These are phyloP conservation scores for Tragelaphus scriptus DNA, from an alignment of 2,113 vertebrate genomes.

Conservation along the genomic window DNA sequence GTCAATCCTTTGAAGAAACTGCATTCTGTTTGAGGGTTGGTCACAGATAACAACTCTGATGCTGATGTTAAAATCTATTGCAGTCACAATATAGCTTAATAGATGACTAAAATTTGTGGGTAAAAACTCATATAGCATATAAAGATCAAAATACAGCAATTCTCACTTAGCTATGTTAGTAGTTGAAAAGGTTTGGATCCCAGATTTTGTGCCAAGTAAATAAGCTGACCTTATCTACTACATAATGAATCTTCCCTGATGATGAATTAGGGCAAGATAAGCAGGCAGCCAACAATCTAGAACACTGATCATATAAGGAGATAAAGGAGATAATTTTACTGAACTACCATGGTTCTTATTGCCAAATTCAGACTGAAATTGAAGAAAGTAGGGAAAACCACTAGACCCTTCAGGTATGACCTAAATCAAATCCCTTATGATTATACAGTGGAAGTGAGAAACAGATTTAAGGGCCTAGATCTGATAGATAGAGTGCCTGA, in stretches of 20 bases:
- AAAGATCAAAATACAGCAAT: background rate
- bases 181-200: background rate
- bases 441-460: too few species aligned
- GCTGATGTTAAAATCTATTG: background rate
- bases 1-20: background rate
- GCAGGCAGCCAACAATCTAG: background rate
- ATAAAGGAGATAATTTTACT: background rate
- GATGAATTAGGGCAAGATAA: background rate
- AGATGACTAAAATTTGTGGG: background rate
- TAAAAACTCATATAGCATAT: background rate
- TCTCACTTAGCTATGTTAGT: background rate
- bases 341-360: background rate
- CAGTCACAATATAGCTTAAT: background rate
- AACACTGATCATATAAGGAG: background rate
- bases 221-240: background rate
- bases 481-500: too few species aligned
- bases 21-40: background rate
- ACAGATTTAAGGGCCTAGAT: too few species aligned
- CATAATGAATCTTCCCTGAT: background rate
- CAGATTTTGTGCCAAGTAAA: background rate
- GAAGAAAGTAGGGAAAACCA: too few species aligned
- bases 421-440: too few species aligned
- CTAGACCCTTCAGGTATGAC: too few species aligned
- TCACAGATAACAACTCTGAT: background rate
- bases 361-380: too few species aligned